These are phyloP conservation scores for Achlya flavicornis DNA, from an alignment of 2,888 invertebrate genomes.

Conservation along the genomic window DNA sequence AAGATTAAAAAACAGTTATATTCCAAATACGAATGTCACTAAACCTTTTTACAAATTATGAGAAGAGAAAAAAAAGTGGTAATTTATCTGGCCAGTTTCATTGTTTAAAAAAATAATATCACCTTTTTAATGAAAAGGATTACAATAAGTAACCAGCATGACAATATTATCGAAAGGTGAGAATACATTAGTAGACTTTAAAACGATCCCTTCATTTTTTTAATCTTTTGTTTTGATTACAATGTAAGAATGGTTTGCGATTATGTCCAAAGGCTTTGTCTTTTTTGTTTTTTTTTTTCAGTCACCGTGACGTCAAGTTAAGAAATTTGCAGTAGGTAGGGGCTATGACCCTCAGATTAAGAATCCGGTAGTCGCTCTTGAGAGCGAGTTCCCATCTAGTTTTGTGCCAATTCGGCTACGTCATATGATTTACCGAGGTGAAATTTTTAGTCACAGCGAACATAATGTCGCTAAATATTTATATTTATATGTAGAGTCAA, in stretches of 20 bases:
- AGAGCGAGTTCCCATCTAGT: no score
- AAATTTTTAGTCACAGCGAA: no score
- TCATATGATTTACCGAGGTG: no score
- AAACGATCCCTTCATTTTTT: neutral
- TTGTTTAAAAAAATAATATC: neutral
- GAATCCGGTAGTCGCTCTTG: no score
- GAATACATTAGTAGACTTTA: neutral
- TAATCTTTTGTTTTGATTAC: conserved; percentile 7
- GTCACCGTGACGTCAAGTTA: neutral
- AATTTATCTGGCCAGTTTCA: neutral
- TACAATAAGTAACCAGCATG: neutral
- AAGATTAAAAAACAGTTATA: neutral
- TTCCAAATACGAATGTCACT: neutral
- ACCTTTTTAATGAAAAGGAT: conserved; percentile 7
- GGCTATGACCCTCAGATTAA: no score
- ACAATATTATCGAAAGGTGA: conserved; percentile 4
- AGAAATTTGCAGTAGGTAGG: no score
- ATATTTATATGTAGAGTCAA: no score
- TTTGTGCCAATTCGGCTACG: no score
- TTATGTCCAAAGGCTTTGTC: neutral
- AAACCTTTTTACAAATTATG: neutral
- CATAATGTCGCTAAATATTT: no score
- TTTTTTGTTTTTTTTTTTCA: neutral
- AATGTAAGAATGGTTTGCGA: neutral
- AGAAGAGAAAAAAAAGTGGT: neutral